Evolutionary conservation across 2,888 invertebrate genomes (phyloP), one percentile per base, ranked within the genome.

Genomic region (Polylopha cassiicola): DNA sequence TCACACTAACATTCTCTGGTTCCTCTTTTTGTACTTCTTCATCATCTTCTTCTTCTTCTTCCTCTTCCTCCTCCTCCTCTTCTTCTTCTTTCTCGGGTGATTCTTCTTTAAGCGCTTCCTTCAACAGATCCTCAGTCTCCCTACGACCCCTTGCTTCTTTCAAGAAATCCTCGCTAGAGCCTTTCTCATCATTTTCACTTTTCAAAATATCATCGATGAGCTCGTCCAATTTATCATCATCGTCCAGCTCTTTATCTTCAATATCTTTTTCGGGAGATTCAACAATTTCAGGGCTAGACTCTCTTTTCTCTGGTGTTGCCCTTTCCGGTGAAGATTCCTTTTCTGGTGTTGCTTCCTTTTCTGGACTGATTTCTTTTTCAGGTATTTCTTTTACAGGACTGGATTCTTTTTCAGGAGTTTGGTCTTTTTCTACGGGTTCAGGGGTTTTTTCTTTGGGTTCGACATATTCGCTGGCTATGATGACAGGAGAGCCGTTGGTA

Each of bases 401-500:
- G 3, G 29, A 15, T 36, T 51, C 50, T 39, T 46, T 44, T 7
- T 43, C 27, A 21, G 38, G 17, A n/a, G 9, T 22, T 9, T 11
- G 20, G 27, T 31, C 20, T 22, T 37, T 38, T 30, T 26, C 15
- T 39, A 47, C 48, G 4, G 43, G 33, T 38, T 56, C 51, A 3
- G 54, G 51, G 14, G 46, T 46, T 4, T 51, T 61, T 20, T 73
- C 72, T 44, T 69, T 74, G n/a, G 65, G 28, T 39, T 78, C 76
- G 15, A 57, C 58, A 47, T 78, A 80, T 55, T 82, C 82, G 46
- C 73, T 79, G 38, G 77, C 65, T 39, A 79, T 73, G 43, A 80
- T 84, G 30, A 81, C 77, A 22, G 81, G 80, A 18, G 79, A 76
- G 48, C 67, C 72, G 44, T 74, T 74, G 39, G 72, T 70, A 21